Conservation (phyloP, 2,797 vertebrate genomes). For the Propithecus deckenii region DNA sequence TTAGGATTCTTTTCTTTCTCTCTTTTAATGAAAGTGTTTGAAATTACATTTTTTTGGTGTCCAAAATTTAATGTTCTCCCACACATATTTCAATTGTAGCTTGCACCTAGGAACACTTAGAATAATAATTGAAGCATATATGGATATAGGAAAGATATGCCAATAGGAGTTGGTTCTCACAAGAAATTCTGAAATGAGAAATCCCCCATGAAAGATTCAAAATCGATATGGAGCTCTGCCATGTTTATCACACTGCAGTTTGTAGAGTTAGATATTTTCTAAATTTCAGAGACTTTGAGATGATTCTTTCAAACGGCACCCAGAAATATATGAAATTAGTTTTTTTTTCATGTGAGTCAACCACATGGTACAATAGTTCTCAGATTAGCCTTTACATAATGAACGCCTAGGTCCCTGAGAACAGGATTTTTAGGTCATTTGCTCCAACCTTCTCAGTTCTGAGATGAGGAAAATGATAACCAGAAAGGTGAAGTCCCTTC, state of each 20-base stretch:
- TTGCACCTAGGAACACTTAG: background rate
- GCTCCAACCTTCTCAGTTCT: background rate
- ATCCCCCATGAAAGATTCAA: background rate
- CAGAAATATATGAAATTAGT: background rate
- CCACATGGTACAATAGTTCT: background rate
- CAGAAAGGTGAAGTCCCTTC: background rate
- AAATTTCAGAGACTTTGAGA: background rate
- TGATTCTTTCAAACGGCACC: background rate
- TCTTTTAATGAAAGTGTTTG: background rate
- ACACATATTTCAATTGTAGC: background rate
- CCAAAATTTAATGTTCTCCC: background rate
- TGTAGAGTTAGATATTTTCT: background rate
- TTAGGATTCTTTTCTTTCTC: background rate
- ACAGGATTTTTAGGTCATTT: background rate
- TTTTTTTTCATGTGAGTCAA: background rate
- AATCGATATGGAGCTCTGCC: background rate
- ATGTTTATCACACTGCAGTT: no score
- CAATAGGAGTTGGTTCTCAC: background rate
- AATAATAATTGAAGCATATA: background rate
- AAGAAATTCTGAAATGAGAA: background rate
- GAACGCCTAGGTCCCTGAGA: background rate
- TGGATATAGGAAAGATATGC: background rate
- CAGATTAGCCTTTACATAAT: background rate
- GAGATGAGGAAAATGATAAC: background rate
- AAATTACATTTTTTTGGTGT: background rate